Base-by-base conservation (phyloP, 2,113 vertebrate species). In the Vombatus ursinus region DNA sequence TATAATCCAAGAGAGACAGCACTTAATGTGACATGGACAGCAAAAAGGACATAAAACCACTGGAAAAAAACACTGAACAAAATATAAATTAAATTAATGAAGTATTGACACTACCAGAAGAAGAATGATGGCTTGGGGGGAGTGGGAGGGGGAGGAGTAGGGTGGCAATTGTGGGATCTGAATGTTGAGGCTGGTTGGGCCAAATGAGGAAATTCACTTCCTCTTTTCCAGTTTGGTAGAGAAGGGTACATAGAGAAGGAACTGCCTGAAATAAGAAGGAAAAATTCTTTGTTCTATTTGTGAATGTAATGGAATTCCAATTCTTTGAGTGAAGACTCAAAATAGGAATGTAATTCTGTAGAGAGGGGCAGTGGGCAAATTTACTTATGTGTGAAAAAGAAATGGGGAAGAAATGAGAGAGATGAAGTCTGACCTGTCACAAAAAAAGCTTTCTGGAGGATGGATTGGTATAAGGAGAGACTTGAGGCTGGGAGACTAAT, bases 41-140 rank as follows among this genome's bases (percentile, higher is more conserved):
- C 44, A 93, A 90, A 96, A 54, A 96, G 24, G 28, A 96, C 24
- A 53, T 14, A 24, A 50, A 12, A 0, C 1, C 90, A 95, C 61
- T 89, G 31, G 10, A 49, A 49, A 49, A 68, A 68, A 77, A n/a
- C 4, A 84, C 5, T 84, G 19, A 84, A 44, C n/a, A 84, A 84
- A 44, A 84, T 44, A 44, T 44, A 84, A 84, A 84, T 84, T 84
- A 84, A 84, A 84, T 84, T 84, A 84, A 84, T 84, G n/a, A 44
- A 84, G 68, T 84, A 84, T n/a, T 84, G 16, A 19, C 68, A 22
- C 6, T 44, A 22, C 16, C 37, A 44, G 61, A 44, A 84, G 7
- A 84, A 84, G 16, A 44, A 44, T 84, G n/a, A 44, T 44, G 19
- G 19, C 37, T 84, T 44, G 31, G 19, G 48, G 48, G 48, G 48